Percentiles rank a stretch among this genome's conserved stretches.
phyloP scores from a whole-genome alignment of 2,113 vertebrate genomes.

The Vidua chalybeata region DNA sequence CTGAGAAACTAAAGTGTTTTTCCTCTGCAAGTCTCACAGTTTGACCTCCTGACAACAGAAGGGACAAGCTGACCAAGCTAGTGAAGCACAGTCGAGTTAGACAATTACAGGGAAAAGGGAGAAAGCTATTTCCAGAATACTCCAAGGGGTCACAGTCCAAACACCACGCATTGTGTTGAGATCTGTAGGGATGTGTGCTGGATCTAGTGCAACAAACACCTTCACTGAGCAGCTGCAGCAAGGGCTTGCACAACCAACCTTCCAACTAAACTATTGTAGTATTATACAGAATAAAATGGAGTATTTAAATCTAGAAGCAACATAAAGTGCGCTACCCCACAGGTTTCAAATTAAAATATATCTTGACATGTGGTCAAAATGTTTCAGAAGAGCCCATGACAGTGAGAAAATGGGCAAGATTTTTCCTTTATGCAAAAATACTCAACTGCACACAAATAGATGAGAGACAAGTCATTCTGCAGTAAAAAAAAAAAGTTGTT shows the following conservation, averaged over 20 bases:
- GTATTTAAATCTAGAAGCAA: neutral
- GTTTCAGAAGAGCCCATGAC: neutral
- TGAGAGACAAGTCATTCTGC: slow-evolving; percentile 32
- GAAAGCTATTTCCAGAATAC: neutral
- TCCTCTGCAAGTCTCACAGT: neutral
- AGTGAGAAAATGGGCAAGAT: neutral
- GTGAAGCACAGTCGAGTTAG: neutral
- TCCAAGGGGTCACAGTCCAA: neutral
- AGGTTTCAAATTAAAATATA: slow-evolving; percentile 4
- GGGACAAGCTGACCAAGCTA: neutral
- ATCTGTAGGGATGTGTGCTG: neutral
- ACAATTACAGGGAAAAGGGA: neutral
- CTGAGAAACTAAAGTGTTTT: neutral
- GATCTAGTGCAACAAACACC: neutral
- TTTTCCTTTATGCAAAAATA: slow-evolving; percentile 10
- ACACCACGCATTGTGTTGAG: rapidly evolving
- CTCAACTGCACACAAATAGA: neutral
- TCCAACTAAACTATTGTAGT: neutral
- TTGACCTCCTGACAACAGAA: neutral
- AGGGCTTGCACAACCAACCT: neutral
- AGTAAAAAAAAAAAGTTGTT: slow-evolving; percentile 26
- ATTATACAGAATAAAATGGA: neutral
- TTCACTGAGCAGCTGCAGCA: neutral
- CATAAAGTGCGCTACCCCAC: rapidly evolving
- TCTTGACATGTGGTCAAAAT: neutral